These are phyloP conservation scores for Corythaeola cristata DNA, from an alignment of 2,113 vertebrate species.

Conservation along the genomic window DNA sequence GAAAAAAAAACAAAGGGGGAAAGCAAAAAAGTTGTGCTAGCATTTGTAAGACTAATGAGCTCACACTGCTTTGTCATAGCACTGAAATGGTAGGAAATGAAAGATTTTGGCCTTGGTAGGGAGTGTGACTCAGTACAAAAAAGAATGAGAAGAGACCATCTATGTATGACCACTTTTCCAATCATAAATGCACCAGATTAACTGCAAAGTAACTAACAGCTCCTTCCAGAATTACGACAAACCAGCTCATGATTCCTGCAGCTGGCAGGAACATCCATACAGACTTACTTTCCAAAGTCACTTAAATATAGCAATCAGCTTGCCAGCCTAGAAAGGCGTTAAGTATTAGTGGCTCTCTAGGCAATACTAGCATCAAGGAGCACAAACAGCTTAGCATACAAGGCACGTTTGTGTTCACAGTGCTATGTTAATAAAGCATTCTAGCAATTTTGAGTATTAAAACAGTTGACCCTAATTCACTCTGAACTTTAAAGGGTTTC, in stretches of 20 bases:
- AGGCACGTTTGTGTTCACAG: not conserved
- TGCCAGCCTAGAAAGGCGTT: not conserved
- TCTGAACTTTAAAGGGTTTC: not conserved
- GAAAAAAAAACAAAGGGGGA: not conserved
- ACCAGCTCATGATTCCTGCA: not conserved
- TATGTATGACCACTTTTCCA: not conserved
- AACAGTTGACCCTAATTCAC: not conserved
- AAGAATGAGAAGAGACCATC: not conserved
- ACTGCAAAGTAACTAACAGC: not conserved
- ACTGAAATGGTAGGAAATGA: not conserved
- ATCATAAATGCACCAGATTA: not conserved
- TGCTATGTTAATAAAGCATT: not conserved
- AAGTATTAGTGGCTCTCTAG: not conserved
- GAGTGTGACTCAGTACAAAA: not conserved
- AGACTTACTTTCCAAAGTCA: not conserved
- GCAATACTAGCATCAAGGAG: not conserved
- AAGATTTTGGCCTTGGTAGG: not conserved
- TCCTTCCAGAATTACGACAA: not conserved
- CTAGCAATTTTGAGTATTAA: not conserved
- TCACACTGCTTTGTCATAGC: not conserved
- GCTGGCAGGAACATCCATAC: not conserved
- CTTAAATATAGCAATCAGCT: not conserved
- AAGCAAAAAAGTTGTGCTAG: not conserved
- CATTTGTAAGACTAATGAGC: not conserved
- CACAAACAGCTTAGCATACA: not conserved